These are phyloP conservation scores for Calliopum simillimum DNA, from an alignment of 2,888 invertebrate species.

Conservation along the genomic window DNA sequence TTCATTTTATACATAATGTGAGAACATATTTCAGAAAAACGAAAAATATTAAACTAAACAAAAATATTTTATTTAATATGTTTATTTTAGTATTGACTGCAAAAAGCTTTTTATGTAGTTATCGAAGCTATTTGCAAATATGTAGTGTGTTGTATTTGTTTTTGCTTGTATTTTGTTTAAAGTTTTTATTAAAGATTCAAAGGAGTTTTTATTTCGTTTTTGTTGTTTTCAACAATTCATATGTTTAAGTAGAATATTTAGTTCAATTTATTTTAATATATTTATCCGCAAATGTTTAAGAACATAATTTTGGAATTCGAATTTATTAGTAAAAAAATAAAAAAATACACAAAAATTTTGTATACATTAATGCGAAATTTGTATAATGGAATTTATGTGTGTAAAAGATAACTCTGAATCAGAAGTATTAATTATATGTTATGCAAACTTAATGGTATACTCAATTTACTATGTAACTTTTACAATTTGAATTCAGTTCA, in stretches of 20 bases:
- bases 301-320: no score
- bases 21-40: no score
- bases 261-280: not conserved
- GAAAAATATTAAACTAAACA: no score
- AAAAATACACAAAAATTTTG: not conserved
- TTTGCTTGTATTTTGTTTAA: not conserved
- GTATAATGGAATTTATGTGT: not conserved
- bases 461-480: no score
- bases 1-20: no score
- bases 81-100: not conserved
- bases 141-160: not conserved
- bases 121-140: not conserved
- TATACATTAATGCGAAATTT: not conserved
- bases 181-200: not conserved
- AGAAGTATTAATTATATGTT: no score
- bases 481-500: no score
- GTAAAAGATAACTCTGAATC: not conserved
- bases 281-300: not conserved
- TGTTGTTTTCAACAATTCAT: not conserved
- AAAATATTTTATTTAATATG: not conserved
- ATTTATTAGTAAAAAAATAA: not conserved
- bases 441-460: no score
- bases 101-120: not conserved
- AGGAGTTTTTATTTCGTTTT: not conserved
- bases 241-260: constrained; percentile 5